Evolutionary conservation across 2,888 invertebrate species (phyloP), one percentile per base, ranked within the genome.

Genomic region (Mamestra brassicae): DNA sequence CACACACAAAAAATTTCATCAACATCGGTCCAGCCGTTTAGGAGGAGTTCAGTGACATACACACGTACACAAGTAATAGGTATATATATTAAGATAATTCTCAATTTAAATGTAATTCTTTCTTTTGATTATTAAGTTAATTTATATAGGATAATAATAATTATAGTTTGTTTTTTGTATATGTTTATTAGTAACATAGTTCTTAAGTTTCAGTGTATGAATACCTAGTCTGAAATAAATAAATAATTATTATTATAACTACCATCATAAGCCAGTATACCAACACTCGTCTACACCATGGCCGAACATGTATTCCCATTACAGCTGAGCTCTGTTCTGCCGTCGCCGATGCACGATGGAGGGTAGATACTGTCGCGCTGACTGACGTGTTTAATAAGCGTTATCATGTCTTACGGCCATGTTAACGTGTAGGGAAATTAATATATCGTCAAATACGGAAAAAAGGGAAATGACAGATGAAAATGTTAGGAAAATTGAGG

Each of bases 381-480:
- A 93, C 90, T 94, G 95, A 95, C 95, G 91, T 92, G 93, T 93
- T 94, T 95, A 95, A 95, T 95, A 95, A 95, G 95, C 93, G 92
- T 92, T 96, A 96, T 96, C 96, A 92, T 93, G 92, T 92, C 91
- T 91, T 91, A 89, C 90, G 76, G 87, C 82, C 84, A 76, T 81
- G 76, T 75, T 63, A 69, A 66, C 85, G 72, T 80, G 83, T 74
- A 83, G 85, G 81, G 86, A 86, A 85, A 87, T 85, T 84, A 86
- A 81, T 81, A 71, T 58, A 61, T 61, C 70, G 45, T 47, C 52
- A 52, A 42, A 55, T 34, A 34, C 6, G 50, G 36, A 50, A 63
- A 65, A 38, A 52, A 17, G 47, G 26, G 13, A 52, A 70, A 26
- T 66, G 26, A 34, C 26, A 38, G 54, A 38, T 47, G 45, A n/a